Evolutionary conservation across 2,888 invertebrate species (phyloP), one percentile per base, ranked within the genome.

Genomic region (Willowsia nigromaculata): DNA sequence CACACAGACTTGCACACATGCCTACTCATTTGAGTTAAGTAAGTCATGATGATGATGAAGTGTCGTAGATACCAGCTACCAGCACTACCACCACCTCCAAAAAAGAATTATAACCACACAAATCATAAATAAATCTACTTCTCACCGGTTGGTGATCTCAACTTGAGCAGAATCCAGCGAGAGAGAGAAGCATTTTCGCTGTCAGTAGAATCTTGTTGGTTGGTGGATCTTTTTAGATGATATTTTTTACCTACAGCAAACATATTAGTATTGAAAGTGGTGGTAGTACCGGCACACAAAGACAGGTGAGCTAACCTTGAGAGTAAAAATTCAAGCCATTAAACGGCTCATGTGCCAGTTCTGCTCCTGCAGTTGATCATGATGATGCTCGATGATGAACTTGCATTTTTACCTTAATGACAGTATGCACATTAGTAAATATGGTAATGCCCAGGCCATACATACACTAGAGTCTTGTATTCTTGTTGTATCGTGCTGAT

Each of bases 321-420:
- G 18, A 2, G 9, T 4, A 27, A 33, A 30, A 74, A 47, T 40
- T 37, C 11, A 22, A 47, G 47, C n/a, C n/a, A n/a, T 25, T 27
- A 43, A 40, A 22, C 43, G 25, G 15, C 47, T 74, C 9, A 74
- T 30, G 37, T 65, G 65, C 30, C 37, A 25, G 33, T 65, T 1
- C 27, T 62, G 27, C 74, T 47, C 5, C 56, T 78, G 25, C 53
- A 15, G 84, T 11, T 27, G 65, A 62, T 62, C 47, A 47, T n/a
- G 27, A 25, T 71, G 71, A 25, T 56, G 27, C 56, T 85, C 47
- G 80, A 80, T 40, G 80, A 86, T 86, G 88, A 88, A 62, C 76
- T 88, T 88, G 88, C 88, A 84, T 84, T 84, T 88, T 88, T 84
- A 25, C 37, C 47, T 76, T 88, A 88, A 88, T 88, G 83, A 88